Conservation (phyloP, 37 sponge, comb jelly and placozoan species). For the Geodia barretti region DNA sequence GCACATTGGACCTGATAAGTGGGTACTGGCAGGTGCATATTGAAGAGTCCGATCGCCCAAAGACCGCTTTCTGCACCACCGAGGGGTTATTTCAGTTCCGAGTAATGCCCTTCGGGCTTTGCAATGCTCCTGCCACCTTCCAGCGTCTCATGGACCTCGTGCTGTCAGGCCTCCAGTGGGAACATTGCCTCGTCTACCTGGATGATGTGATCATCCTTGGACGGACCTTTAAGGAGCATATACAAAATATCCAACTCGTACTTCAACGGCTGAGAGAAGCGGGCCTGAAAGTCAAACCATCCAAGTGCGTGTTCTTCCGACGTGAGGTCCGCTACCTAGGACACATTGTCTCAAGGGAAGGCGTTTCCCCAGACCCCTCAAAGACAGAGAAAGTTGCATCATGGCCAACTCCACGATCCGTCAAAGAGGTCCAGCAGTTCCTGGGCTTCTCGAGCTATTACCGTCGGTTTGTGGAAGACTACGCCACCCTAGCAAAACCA, state of each 20-base stretch:
- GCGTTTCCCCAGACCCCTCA: constrained; percentile 14
- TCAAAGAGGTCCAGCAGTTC: constrained; percentile 36
- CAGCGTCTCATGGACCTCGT: constrained; percentile 49
- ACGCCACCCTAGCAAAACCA: constrained; percentile 34
- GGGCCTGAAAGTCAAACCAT: constrained; percentile 12
- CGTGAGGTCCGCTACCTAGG: constrained; percentile 20
- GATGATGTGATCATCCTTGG: constrained; percentile 56
- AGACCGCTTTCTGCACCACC: constrained; percentile 61
- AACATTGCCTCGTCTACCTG: constrained; percentile 41
- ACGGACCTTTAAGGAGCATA: constrained; percentile 23
- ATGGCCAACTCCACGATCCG: constrained; percentile 13
- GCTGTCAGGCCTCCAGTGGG: constrained; percentile 11
- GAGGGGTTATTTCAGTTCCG: constrained; percentile 53
- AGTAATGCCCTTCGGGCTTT: constrained; percentile 68
- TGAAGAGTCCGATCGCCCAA: constrained; percentile 25
- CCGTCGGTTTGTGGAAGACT: constrained; percentile 23
- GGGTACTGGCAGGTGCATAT: constrained; percentile 65
- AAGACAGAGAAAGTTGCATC: constrained; percentile 15
- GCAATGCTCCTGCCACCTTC: constrained; percentile 56
- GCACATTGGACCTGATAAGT: constrained; percentile 59
- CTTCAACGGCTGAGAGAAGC: constrained; percentile 2
- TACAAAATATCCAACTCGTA: neutral
- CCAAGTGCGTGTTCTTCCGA: constrained; percentile 16
- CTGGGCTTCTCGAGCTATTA: constrained; percentile 40
- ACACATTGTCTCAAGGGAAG: constrained; percentile 23